Base-by-base conservation (phyloP, 2,888 invertebrate species). In the Euzetes globulus region DNA sequence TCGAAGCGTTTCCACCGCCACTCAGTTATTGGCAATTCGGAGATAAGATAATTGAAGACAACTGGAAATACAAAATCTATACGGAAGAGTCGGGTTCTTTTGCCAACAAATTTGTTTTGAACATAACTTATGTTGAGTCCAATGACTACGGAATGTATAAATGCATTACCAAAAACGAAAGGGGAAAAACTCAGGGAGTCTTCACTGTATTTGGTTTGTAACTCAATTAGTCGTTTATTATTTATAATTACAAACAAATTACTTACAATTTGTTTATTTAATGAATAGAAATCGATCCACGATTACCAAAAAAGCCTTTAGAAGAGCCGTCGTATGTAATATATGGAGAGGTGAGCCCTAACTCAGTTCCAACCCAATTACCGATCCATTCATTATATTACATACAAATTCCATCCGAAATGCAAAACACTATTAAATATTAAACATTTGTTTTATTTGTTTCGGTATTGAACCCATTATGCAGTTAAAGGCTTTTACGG, bases 1-100 rank as follows among this genome's bases (percentile, higher is more conserved):
- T 92, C 29, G 93, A 94, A 84, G 92, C 92, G 0, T 93, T 89
- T 83, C 94, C 94, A 0, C 90, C 91, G 80, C 89, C 93, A 0
- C 87, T 91, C 0, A 86, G 90, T 72, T 92, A 91, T 79, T 94
- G 94, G 94, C 91, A 92, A 81, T 86, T 88, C 19, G 86, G 86
- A 4, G 90, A 91, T 79, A 85, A 88, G 37, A 86, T 91, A 11
- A 83, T 93, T 9, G 91, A 91, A 81, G 83, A 78, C 82, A 84
- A 85, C 50, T 87, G 87, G 75, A 89, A 89, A 81, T 88, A 88
- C 81, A 74, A 77, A 25, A 76, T 77, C 1, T 68, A 73, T 11
- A 77, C 78, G 37, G 78, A 78, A 37, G 75, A 76, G 1, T 45
- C 50, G n/a, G 65, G 68, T 22, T 25, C 70, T 3, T 78, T 77